phyloP scores from a whole-genome alignment of 2,113 vertebrate genomes.

The Athene cunicularia region DNA sequence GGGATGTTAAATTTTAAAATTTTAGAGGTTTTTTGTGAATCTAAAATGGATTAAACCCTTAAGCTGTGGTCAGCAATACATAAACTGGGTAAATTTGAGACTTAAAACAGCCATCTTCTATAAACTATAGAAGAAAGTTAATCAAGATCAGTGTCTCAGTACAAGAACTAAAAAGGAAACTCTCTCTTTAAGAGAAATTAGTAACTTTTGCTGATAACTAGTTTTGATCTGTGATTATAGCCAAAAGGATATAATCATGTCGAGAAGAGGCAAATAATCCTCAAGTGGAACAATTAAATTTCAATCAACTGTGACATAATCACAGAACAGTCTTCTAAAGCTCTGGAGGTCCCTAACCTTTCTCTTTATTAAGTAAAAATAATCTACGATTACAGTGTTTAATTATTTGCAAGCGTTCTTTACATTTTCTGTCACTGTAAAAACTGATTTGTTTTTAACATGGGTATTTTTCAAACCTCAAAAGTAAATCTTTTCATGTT shows the following conservation, averaged over 20 bases:
- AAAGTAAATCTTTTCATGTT: neutral
- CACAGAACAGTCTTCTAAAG: conserved; percentile 18
- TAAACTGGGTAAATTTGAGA: neutral
- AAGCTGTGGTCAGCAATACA: neutral
- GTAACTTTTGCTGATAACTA: conserved; percentile 10
- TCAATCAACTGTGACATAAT: conserved; percentile 35
- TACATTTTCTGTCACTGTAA: neutral
- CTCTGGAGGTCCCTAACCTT: conserved; percentile 38
- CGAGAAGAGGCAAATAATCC: conserved; percentile 59
- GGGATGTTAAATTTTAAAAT: neutral
- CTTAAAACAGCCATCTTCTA: neutral
- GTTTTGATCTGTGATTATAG: conserved; percentile 29
- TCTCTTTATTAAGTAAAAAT: conserved; percentile 50
- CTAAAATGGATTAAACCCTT: neutral
- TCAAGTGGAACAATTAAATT: conserved; percentile 64
- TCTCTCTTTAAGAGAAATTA: conserved; percentile 51
- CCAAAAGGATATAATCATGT: conserved; percentile 8
- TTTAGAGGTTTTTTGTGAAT: neutral
- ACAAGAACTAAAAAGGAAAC: neutral
- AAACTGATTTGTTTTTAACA: neutral
- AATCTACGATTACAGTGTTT: neutral
- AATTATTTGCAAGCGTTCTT: conserved; percentile 20
- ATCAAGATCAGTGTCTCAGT: conserved; percentile 1
- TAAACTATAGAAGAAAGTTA: conserved; percentile 40
- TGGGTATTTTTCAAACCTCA: neutral